These are phyloP conservation scores for Kryptopterus vitreolus DNA, from an alignment of 2,797 vertebrate species.

Conservation along the genomic window DNA sequence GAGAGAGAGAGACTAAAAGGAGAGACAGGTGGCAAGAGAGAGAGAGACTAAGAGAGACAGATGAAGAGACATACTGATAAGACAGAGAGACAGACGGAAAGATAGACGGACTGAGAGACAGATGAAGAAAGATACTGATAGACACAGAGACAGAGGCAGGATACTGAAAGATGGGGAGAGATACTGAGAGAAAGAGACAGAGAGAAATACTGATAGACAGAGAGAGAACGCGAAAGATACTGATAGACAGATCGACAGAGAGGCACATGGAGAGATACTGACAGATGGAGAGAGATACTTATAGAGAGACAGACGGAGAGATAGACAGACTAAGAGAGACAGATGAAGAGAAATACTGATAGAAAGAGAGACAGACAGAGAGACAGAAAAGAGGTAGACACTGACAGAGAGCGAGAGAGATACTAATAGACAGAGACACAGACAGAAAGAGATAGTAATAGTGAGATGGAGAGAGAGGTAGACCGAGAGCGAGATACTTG, in stretches of 20 bases:
- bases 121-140: background rate
- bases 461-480: background rate
- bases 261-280: background rate
- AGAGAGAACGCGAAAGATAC: background rate
- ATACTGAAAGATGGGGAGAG: background rate
- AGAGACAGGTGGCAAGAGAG: no score
- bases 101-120: background rate
- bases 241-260: background rate
- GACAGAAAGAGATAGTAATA: background rate
- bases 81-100: background rate
- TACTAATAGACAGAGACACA: background rate
- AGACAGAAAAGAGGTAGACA: no score
- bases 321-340: background rate
- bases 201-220: no score
- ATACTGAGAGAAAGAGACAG: background rate
- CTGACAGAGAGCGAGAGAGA: background rate
- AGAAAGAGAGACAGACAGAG: no score
- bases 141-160: background rate
- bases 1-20: background rate
- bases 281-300: no score
- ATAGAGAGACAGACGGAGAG: background rate
- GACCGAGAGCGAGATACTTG: background rate
- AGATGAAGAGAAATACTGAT: background rate
- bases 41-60: background rate
- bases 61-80: background rate